Conservation (phyloP, 2,113 vertebrate genomes). For the Cavia aperea region DNA sequence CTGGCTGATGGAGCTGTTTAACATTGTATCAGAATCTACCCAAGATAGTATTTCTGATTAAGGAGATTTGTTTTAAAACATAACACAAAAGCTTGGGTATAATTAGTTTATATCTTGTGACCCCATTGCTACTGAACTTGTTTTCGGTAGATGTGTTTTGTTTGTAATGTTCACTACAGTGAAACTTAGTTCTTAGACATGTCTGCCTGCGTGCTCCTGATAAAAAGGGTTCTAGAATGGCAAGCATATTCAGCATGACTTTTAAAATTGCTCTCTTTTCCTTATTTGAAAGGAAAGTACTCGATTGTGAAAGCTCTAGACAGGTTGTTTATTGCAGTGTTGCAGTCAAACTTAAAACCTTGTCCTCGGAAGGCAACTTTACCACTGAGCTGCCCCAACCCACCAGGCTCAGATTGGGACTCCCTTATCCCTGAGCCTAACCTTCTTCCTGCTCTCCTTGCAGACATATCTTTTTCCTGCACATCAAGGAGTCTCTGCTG, state of each 20-base stretch:
- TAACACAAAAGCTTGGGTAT: not conserved
- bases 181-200: not conserved
- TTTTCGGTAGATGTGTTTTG: not conserved
- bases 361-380: no score
- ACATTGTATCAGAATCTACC: not conserved
- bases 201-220: not conserved
- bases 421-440: not conserved
- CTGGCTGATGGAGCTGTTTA: not conserved
- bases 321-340: not conserved
- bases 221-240: not conserved
- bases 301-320: not conserved
- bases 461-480: conserved; percentile 95
- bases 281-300: not conserved
- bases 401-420: not conserved
- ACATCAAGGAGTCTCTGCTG: conserved; percentile 94
- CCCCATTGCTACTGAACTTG: not conserved
- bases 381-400: not conserved
- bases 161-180: not conserved
- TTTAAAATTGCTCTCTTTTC: not conserved
- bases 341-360: not conserved
- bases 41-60: not conserved
- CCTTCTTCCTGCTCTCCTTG: conserved; percentile 13
- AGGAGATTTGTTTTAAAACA: conserved; percentile 1
- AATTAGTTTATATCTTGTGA: not conserved
- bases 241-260: not conserved